phyloP scores from a whole-genome alignment of 1,140 invertebrate genomes.

The Pseudomyrmex pallidus region DNA sequence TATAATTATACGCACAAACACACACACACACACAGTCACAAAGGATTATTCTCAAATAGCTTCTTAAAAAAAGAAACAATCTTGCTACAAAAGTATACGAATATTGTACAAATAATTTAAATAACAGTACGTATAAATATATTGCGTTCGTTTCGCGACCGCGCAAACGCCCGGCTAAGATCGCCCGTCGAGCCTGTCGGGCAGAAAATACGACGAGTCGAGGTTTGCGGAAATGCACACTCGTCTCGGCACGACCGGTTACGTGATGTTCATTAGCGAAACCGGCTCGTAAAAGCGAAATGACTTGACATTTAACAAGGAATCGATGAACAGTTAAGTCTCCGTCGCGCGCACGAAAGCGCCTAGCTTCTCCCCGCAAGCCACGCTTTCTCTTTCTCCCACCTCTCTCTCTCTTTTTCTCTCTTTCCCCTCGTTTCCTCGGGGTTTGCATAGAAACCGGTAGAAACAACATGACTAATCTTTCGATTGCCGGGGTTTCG shows the following conservation, averaged over 20 bases:
- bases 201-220: too few species aligned
- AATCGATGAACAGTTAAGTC: slow-evolving; percentile 74
- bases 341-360: slow-evolving; percentile 63
- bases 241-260: slow-evolving; percentile 48
- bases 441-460: slow-evolving; percentile 46
- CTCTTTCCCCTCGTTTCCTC: background rate
- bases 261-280: slow-evolving; percentile 71
- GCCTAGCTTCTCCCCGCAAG: slow-evolving; percentile 23
- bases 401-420: background rate
- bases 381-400: slow-evolving; percentile 2
- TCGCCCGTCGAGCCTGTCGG: too few species aligned
- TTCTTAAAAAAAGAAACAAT: too few species aligned
- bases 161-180: too few species aligned
- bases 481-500: slow-evolving; percentile 2
- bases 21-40: too few species aligned
- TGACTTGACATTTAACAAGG: slow-evolving; percentile 74
- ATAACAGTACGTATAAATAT: too few species aligned
- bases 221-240: slow-evolving; percentile 21
- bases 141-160: too few species aligned
- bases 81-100: too few species aligned
- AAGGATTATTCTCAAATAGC: too few species aligned
- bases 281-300: slow-evolving; percentile 69
- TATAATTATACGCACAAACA: too few species aligned
- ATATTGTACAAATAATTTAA: too few species aligned
- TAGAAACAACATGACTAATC: slow-evolving; percentile 61